Percentiles rank a stretch among this genome's conserved stretches.
These are phyloP conservation scores for Metridium senile DNA, from an alignment of 92 coral and sea anemone genomes.

Conservation along the genomic window DNA sequence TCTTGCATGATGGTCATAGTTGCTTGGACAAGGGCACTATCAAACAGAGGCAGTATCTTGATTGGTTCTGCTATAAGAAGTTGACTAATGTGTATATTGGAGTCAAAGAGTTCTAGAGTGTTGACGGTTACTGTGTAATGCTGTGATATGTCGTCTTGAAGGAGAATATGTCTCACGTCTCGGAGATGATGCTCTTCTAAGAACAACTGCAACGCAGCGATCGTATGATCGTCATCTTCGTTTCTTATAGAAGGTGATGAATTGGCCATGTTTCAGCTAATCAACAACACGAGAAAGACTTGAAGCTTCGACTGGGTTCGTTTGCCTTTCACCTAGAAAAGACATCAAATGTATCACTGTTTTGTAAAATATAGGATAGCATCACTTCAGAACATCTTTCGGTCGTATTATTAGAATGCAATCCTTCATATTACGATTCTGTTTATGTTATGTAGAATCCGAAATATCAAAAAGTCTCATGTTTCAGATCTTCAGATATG, in stretches of 20 bases:
- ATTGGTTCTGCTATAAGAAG: conserved; percentile 77
- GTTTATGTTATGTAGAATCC: too few species aligned
- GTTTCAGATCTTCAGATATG: conserved; percentile 14
- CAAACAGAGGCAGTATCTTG: conserved; percentile 87
- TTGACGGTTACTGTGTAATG: conserved; percentile 89
- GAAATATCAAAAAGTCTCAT: too few species aligned
- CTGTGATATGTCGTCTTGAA: conserved; percentile 70
- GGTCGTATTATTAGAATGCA: too few species aligned
- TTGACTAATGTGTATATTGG: conserved; percentile 82
- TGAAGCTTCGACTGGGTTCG: neutral
- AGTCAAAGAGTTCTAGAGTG: conserved; percentile 87
- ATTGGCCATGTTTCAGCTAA: conserved; percentile 6
- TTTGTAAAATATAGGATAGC: neutral
- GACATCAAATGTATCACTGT: neutral
- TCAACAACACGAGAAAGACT: neutral
- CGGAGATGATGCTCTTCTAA: conserved; percentile 74
- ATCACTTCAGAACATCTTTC: neutral
- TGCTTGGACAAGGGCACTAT: conserved; percentile 78
- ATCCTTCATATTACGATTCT: too few species aligned
- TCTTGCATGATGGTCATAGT: conserved; percentile 66
- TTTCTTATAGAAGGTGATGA: neutral
- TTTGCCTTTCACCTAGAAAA: neutral
- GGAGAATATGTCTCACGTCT: conserved; percentile 73
- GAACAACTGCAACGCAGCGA: conserved; percentile 76
- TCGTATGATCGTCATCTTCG: conserved; percentile 54